Percentiles rank a stretch among this genome's conserved stretches.
Evolutionary conservation across 2,113 vertebrate genomes (phyloP).

Genomic region (Sciurus niger): DNA sequence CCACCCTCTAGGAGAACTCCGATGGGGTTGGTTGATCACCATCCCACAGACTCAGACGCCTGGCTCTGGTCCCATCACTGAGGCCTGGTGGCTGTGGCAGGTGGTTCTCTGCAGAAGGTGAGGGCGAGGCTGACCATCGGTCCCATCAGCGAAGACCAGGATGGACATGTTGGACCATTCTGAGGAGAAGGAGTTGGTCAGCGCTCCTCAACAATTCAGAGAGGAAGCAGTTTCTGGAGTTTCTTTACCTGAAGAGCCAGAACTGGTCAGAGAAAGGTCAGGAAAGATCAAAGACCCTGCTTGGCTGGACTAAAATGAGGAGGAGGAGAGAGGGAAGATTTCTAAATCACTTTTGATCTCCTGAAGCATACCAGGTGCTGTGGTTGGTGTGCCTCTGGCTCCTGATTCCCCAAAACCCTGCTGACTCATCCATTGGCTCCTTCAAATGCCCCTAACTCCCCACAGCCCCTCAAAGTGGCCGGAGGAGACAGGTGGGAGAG

Average conservation of each 20-base stretch:
- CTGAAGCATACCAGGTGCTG: rapidly evolving
- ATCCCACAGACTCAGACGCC: background rate
- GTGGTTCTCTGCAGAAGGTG: background rate
- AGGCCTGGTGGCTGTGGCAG: background rate
- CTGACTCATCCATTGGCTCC: background rate
- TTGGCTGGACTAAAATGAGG: background rate
- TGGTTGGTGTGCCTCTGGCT: background rate
- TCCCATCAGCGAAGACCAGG: background rate
- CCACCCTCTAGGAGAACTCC: too few species aligned
- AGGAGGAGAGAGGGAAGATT: background rate
- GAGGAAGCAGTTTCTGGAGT: background rate
- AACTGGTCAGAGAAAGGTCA: background rate
- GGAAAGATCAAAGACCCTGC: background rate
- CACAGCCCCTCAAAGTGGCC: too few species aligned
- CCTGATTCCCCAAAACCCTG: background rate
- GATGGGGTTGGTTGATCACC: background rate
- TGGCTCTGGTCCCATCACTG: background rate
- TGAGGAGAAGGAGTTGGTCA: background rate
- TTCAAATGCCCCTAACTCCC: too few species aligned
- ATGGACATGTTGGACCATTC: background rate
- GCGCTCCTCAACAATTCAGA: rapidly evolving
- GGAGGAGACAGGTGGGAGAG: rapidly evolving
- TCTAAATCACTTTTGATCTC: background rate
- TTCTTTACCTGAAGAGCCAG: background rate
- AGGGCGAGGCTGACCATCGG: rapidly evolving